Evolutionary conservation across 2,888 invertebrate species (phyloP).

Genomic region (Psylliodes chrysocephalus): DNA sequence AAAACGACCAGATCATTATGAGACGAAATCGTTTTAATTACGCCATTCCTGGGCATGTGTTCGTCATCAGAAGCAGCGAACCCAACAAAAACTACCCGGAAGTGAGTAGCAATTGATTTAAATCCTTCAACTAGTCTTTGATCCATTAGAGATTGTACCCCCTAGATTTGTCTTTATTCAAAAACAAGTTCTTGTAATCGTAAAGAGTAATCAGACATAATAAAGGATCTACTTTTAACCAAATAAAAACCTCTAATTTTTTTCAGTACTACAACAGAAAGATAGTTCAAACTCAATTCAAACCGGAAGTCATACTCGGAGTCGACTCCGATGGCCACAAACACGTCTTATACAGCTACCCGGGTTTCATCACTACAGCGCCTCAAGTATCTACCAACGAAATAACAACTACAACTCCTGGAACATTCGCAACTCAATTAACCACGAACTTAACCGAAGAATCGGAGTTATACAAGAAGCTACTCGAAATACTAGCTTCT

Average conservation of each 20-base stretch:
- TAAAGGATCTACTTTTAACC: too few relatives aligned
- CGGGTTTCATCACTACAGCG: conserved; percentile 45
- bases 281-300: conserved; percentile 40
- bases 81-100: conserved; percentile 15
- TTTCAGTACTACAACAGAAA: conserved; percentile 38
- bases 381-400: conserved; percentile 30
- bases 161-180: too few relatives aligned
- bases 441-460: conserved; percentile 49
- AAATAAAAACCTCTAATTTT: too few relatives aligned
- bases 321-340: conserved; percentile 51
- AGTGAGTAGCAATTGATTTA: conserved; percentile 9
- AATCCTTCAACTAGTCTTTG: too few relatives aligned
- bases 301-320: conserved; percentile 44
- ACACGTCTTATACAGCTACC: conserved; percentile 53
- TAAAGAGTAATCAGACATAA: too few relatives aligned
- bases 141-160: too few relatives aligned
- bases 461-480: conserved; percentile 54
- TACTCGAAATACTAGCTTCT: conserved; percentile 52
- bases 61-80: conserved; percentile 66
- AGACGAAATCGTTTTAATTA: conserved; percentile 64
- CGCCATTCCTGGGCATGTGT: conserved; percentile 71
- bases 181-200: too few relatives aligned
- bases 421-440: not conserved
- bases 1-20: conserved; percentile 60
- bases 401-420: not conserved